Evolutionary conservation across 2,113 vertebrate species (phyloP), one percentile per base, ranked within the genome.

Genomic region (Myiozetetes cayanensis): DNA sequence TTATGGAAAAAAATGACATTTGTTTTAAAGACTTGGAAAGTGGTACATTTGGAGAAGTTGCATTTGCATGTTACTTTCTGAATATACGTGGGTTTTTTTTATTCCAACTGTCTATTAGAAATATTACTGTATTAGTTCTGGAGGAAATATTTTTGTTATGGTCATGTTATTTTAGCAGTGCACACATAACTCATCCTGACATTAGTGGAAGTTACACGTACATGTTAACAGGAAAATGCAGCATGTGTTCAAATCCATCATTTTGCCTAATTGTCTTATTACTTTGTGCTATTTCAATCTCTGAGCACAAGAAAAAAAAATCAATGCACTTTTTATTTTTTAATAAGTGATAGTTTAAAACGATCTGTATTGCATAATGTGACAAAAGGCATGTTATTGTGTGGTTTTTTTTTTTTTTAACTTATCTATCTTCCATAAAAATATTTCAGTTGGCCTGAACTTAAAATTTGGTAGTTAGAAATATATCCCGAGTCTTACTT

Each of bases 191-290:
- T 97, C 89, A 96, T 82, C 61, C 11, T 91, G 94, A 94, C 95
- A 33, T 85, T 95, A 96, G 90, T 94, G 88, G 85, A 86, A 87
- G 70, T 89, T 94, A 94, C 1, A 6, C 82, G 53, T 90, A 85
- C 62, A 82, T 81, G 52, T 70, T 91, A 94, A 85, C 53, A 65
- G 83, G 85, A 86, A 92, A 92, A 96, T 75, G 41, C 85, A 85
- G 33, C 91, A 89, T 90, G 52, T 95, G 91, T 90, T 97, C 85
- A 76, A 78, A 95, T 97, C 85, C 84, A 90, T 97, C 93, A 97
- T 85, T 90, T 81, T 94, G 75, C 56, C 58, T 90, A 79, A 94
- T 90, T 97, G 39, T 86, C 77, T 62, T 85, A 44, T 68, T 88
- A 37, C 58, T 85, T 95, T 89, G 55, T 77, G 55, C 50, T 85